Conservation (phyloP, 2,113 vertebrate genomes). For the Petroica traversi region DNA sequence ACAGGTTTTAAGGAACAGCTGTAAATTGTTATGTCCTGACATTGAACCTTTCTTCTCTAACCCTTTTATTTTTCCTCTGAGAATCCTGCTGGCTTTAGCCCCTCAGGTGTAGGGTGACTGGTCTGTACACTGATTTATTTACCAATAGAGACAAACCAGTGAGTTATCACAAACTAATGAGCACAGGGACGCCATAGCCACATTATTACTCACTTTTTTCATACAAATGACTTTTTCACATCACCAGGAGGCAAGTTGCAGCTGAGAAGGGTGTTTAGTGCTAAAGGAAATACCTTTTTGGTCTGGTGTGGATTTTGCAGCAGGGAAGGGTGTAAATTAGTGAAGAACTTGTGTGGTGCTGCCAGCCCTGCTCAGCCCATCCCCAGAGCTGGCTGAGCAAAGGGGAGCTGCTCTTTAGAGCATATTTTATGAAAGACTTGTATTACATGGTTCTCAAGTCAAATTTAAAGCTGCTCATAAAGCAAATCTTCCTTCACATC, state of each 20-base stretch:
- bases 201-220: background rate
- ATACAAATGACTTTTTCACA: background rate
- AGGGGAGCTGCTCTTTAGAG: background rate
- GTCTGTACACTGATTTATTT: background rate
- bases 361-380: background rate
- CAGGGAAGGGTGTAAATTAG: background rate
- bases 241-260: background rate
- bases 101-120: background rate
- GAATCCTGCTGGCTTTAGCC: background rate
- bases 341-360: background rate
- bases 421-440: background rate
- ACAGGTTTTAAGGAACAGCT: background rate
- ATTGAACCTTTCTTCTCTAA: background rate
- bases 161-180: background rate
- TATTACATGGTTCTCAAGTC: background rate
- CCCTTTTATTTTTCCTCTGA: background rate
- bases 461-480: background rate
- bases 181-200: fast-evolving
- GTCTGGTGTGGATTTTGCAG: background rate
- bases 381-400: background rate
- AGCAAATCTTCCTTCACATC: background rate
- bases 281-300: background rate
- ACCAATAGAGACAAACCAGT: fast-evolving
- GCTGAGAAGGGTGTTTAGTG: background rate
- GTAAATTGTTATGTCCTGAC: background rate